Evolutionary conservation across 2,113 vertebrate species (phyloP).

Genomic region (Leptobrachium leishanense): DNA sequence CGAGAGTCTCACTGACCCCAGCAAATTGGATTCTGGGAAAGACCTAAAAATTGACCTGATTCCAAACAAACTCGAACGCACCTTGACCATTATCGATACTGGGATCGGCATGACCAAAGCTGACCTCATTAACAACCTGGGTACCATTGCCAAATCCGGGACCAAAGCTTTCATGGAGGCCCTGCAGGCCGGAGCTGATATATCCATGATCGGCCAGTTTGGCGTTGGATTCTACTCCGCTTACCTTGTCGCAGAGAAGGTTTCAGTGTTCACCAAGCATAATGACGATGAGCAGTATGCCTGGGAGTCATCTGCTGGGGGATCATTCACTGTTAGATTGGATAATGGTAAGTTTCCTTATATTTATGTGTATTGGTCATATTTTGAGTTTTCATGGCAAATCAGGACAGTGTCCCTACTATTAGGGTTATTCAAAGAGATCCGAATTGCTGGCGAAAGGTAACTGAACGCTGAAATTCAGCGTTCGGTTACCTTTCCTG

Average conservation of each 20-base stretch:
- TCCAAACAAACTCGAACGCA: constrained; percentile 75
- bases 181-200: constrained; percentile 77
- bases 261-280: constrained; percentile 79
- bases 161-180: constrained; percentile 84
- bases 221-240: constrained; percentile 81
- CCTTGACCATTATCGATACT: constrained; percentile 74
- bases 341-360: constrained; percentile 64
- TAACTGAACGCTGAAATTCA: no score
- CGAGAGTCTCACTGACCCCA: constrained; percentile 79
- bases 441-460: no score
- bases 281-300: constrained; percentile 80
- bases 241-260: constrained; percentile 77
- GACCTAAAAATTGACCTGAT: constrained; percentile 79
- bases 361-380: no score
- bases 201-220: constrained; percentile 82
- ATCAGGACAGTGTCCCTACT: no score
- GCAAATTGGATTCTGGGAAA: constrained; percentile 79
- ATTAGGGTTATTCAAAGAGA: no score
- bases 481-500: no score
- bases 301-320: constrained; percentile 82
- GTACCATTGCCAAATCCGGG: constrained; percentile 81
- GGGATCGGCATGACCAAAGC: constrained; percentile 84
- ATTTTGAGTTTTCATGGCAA: no score
- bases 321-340: constrained; percentile 75
- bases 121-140: constrained; percentile 79